Conservation (phyloP, 2,113 vertebrate genomes). For the Rhinogobius similis region DNA sequence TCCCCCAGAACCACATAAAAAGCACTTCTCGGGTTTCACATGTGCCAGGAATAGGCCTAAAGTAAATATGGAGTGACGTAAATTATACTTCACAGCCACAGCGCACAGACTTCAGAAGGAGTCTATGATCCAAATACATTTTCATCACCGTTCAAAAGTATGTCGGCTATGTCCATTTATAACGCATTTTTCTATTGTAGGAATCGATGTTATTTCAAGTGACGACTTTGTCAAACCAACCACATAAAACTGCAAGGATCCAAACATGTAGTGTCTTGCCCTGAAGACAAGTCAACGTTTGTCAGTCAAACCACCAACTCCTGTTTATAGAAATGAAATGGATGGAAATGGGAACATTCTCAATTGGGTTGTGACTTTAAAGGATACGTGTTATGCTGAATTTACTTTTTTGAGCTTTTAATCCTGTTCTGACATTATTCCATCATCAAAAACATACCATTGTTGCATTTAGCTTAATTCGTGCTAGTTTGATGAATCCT, state of each 20-base stretch:
- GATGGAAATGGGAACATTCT: not conserved
- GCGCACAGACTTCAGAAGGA: conserved; percentile 28
- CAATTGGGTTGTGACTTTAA: too few relatives aligned
- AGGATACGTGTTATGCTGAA: too few relatives aligned
- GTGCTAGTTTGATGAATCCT: too few relatives aligned
- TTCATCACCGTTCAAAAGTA: conserved; percentile 8
- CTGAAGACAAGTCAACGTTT: too few relatives aligned
- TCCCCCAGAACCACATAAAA: conserved; percentile 69
- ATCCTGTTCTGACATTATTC: too few relatives aligned
- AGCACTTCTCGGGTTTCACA: conserved; percentile 72
- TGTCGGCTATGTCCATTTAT: not conserved
- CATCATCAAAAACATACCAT: too few relatives aligned
- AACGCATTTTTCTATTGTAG: not conserved
- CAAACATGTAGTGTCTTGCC: too few relatives aligned
- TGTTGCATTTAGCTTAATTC: too few relatives aligned
- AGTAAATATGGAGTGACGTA: conserved; percentile 72
- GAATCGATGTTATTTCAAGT: not conserved
- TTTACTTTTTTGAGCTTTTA: too few relatives aligned
- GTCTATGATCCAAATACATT: conserved; percentile 5
- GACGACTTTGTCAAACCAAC: not conserved
- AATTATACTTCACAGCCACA: conserved; percentile 60
- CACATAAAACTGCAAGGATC: not conserved
- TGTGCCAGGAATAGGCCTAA: conserved; percentile 67
- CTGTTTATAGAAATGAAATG: too few relatives aligned
- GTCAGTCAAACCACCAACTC: too few relatives aligned